Base-by-base conservation (phyloP, 2,888 invertebrate genomes). In the Trissolcus brochymenae region DNA sequence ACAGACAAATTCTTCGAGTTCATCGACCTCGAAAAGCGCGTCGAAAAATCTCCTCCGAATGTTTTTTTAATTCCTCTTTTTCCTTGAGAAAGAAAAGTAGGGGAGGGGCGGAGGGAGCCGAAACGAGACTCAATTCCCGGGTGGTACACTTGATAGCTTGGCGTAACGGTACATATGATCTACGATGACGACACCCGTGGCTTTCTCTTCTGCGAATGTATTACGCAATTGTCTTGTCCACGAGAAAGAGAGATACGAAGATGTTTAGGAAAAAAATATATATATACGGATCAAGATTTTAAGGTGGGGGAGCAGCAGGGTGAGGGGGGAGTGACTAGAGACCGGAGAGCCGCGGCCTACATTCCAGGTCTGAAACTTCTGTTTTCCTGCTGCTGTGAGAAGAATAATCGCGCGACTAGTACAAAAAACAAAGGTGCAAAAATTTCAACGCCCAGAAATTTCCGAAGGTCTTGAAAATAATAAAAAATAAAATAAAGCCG, bases 121-220 rank as follows among this genome's bases (percentile, higher is more conserved):
- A 51, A 16, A n/a, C 16, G 16, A 46, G 46, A 46, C 25, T 25
- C 25, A 25, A 25, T 46, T 46, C 7, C 17, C 51, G 51, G 19
- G 51, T 21, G 51, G 51, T 19, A 51, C 17, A 40, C 71, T 51
- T 46, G 21, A 65, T 51, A 57, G 17, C 57, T 62, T 57, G 65
- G 43, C 25, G 35, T 74, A 75, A 75, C 75, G 64, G 68, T 68
- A 64, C 59, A 21, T 50, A n/a, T 59, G 75, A 68, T 75, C 68
- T 64, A 68, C 25, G 75, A 70, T 60, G 70, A 75, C 59, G 68
- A 60, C 60, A 65, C 60, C 61, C 6, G 55, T 25, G 35, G 56
- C 70, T 71, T 76, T 70, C 76, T 71, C 71, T 76, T 76, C 54
- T 61, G 70, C 67, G 66, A 76, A 71, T 76, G 71, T 71, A 50